Conservation (phyloP, 2,888 invertebrate genomes). For the Drosophila paracracens region DNA sequence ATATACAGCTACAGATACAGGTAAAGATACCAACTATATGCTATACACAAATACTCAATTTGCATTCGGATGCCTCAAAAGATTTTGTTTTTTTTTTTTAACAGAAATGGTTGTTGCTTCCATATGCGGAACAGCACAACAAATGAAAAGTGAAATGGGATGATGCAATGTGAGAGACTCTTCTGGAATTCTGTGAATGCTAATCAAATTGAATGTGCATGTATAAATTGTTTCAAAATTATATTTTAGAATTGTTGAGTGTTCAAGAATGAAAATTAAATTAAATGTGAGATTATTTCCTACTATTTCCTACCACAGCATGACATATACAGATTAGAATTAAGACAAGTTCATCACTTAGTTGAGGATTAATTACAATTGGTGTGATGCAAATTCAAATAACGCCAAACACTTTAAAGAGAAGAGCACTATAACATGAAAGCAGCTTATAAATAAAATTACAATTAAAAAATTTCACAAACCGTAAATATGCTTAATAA, state of each 20-base stretch:
- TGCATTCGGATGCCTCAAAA: slow-evolving; percentile 36
- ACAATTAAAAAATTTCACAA: slow-evolving; percentile 66
- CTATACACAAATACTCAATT: slow-evolving; percentile 43
- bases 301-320: not conserved
- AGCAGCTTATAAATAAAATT: slow-evolving; percentile 31
- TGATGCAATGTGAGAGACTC: slow-evolving; percentile 49
- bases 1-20: slow-evolving; percentile 29
- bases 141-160: slow-evolving; percentile 64
- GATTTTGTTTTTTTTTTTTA: slow-evolving; percentile 7
- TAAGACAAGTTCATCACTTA: not conserved
- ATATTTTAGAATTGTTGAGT: not conserved
- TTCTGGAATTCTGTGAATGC: slow-evolving; percentile 8
- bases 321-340: not conserved
- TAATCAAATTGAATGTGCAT: not conserved
- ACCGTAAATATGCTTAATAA: slow-evolving; percentile 60
- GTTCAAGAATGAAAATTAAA: not conserved
- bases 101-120: slow-evolving; percentile 13
- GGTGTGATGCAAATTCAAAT: not conserved
- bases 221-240: not conserved
- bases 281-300: not conserved
- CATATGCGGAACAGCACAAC: slow-evolving; percentile 19
- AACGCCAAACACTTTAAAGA: slow-evolving; percentile 1
- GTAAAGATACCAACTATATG: slow-evolving; percentile 22
- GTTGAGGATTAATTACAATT: not conserved
- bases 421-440: slow-evolving; percentile 6